Evolutionary conservation across 2,113 vertebrate genomes (phyloP).

Genomic region (Epinephelus lanceolatus): DNA sequence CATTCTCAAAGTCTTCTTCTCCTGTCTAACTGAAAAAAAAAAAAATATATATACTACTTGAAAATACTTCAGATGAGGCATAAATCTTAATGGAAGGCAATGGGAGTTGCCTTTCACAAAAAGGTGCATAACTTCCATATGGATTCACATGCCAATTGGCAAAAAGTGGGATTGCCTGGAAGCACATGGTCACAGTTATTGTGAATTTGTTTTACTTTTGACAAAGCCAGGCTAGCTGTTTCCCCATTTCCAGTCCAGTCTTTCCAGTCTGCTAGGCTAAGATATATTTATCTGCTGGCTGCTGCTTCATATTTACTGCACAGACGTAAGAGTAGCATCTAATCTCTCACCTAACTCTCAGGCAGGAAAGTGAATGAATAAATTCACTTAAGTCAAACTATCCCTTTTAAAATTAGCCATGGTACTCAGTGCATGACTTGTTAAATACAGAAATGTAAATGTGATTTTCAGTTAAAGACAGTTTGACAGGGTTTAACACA

Average conservation of each 20-base stretch:
- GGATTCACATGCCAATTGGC: too few species aligned
- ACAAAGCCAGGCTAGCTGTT: background rate
- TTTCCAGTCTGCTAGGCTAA: background rate
- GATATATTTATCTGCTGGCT: background rate
- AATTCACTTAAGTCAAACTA: background rate
- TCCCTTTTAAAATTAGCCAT: background rate
- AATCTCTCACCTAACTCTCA: background rate
- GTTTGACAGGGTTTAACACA: conserved; percentile 48
- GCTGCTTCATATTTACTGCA: background rate
- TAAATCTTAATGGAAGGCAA: background rate
- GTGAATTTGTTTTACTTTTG: background rate
- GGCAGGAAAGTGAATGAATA: background rate
- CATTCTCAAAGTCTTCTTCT: background rate
- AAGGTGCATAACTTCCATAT: too few species aligned
- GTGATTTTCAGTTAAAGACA: conserved; percentile 21
- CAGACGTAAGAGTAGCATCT: background rate
- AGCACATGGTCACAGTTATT: too few species aligned
- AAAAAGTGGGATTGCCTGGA: too few species aligned
- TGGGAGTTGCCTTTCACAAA: too few species aligned
- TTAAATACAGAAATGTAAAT: background rate
- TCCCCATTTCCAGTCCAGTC: too few species aligned
- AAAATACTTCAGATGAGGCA: background rate
- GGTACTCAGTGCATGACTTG: conserved; percentile 29
- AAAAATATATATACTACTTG: background rate
- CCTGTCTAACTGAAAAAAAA: background rate